phyloP scores from a whole-genome alignment of 2,888 invertebrate species.

The Cerceris ruficornis region DNA sequence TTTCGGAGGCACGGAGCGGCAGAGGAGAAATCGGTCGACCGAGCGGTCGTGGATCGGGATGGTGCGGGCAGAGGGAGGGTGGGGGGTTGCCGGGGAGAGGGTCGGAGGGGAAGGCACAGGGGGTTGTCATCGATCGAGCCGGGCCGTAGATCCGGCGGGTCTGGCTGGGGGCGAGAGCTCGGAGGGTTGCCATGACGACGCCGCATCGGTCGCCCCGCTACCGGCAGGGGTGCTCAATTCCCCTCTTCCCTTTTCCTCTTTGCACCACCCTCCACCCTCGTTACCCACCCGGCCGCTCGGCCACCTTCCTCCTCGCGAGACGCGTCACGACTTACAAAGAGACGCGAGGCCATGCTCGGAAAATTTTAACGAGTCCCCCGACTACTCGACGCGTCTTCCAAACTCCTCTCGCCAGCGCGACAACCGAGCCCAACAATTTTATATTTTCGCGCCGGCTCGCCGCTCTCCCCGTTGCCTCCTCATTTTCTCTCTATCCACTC shows the following conservation, averaged over 20 bases:
- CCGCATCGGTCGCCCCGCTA: slow-evolving; percentile 71
- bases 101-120: slow-evolving; percentile 42
- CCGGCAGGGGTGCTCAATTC: slow-evolving; percentile 74
- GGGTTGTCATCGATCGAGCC: slow-evolving; percentile 67
- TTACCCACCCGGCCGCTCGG: neutral
- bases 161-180: slow-evolving; percentile 72
- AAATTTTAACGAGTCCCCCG: neutral
- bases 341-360: neutral
- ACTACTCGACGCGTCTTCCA: neutral
- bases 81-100: neutral
- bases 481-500: too few relatives aligned
- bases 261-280: slow-evolving; percentile 16
- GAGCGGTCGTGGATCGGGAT: too few relatives aligned
- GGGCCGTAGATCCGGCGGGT: slow-evolving; percentile 71
- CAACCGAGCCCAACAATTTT: too few relatives aligned
- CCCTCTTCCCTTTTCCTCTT: slow-evolving; percentile 54
- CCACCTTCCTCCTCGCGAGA: neutral
- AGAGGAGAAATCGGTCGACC: too few relatives aligned
- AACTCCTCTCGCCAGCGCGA: too few relatives aligned
- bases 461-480: too few relatives aligned
- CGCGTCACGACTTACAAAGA: neutral
- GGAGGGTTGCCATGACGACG: slow-evolving; percentile 74
- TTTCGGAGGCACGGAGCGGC: too few relatives aligned
- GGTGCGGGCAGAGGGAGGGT: too few relatives aligned
- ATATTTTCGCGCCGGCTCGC: too few relatives aligned